Evolutionary conservation across 2,113 vertebrate genomes (phyloP).

Genomic region (Gnathonemus echidnorhynchus): DNA sequence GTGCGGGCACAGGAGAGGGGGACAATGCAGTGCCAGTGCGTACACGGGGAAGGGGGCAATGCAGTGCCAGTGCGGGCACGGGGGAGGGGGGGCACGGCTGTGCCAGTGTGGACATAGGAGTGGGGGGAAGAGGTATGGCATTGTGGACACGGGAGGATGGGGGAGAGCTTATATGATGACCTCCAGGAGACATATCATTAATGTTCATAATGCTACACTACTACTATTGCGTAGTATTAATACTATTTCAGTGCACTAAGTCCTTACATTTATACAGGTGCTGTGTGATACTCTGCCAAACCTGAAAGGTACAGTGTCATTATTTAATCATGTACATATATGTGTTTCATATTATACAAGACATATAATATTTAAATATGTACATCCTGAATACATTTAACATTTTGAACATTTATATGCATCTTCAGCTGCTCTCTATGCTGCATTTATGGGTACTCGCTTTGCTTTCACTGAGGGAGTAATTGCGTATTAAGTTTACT

Average conservation of each 20-base stretch:
- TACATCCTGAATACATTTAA: neutral
- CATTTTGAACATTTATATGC: neutral
- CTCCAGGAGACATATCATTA: neutral
- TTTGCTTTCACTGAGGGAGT: neutral
- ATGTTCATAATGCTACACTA: neutral
- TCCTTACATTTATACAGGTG: neutral
- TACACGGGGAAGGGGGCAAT: no score
- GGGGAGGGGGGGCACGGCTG: no score
- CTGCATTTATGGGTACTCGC: neutral
- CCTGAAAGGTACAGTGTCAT: neutral
- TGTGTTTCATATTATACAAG: neutral
- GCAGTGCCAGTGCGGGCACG: neutral
- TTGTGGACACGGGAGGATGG: neutral
- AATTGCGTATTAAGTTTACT: neutral
- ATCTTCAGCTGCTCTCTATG: neutral
- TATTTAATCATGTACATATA: neutral
- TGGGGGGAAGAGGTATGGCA: neutral
- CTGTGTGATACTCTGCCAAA: neutral
- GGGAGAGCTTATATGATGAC: neutral
- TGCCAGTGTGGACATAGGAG: no score
- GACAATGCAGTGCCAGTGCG: neutral
- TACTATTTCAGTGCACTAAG: neutral
- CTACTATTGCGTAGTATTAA: neutral
- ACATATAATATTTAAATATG: neutral
- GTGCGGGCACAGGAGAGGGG: no score